phyloP scores from a whole-genome alignment of 2,888 invertebrate species.

The Eristalis arbustorum region DNA sequence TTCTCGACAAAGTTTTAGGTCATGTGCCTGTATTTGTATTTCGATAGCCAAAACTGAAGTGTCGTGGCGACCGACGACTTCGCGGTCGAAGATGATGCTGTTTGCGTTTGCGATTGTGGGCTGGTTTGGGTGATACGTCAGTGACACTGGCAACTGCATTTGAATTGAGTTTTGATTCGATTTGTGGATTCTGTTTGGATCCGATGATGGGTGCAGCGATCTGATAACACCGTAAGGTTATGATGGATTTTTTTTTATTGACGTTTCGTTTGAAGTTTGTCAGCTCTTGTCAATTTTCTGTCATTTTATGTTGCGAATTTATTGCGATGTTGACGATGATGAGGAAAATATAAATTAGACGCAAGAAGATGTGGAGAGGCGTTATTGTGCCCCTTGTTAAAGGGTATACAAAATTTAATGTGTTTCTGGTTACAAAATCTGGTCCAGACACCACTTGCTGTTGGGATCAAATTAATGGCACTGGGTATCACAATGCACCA shows the following conservation, averaged over 20 bases:
- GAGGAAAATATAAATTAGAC: too few species aligned
- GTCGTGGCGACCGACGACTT: not conserved
- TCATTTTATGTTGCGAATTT: not conserved
- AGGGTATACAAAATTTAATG: too few species aligned
- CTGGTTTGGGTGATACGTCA: not conserved
- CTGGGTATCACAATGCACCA: too few species aligned
- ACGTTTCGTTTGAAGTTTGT: not conserved
- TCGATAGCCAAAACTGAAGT: not conserved
- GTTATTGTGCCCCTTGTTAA: too few species aligned
- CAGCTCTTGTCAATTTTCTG: not conserved
- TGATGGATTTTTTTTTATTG: not conserved
- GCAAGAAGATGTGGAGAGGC: too few species aligned
- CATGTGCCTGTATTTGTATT: slow-evolving; percentile 20
- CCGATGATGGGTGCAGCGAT: not conserved
- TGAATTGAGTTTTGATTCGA: not conserved
- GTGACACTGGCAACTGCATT: not conserved
- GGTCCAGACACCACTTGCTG: too few species aligned
- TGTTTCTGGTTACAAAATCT: too few species aligned
- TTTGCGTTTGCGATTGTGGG: not conserved
- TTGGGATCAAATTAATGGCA: too few species aligned
- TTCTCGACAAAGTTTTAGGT: slow-evolving; percentile 19
- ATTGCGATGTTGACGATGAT: not conserved
- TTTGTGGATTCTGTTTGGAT: not conserved
- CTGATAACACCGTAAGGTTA: not conserved
- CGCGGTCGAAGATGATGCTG: not conserved